Evolutionary conservation across 2,113 vertebrate genomes (phyloP).

Genomic region (Callocephalon fimbriatum): DNA sequence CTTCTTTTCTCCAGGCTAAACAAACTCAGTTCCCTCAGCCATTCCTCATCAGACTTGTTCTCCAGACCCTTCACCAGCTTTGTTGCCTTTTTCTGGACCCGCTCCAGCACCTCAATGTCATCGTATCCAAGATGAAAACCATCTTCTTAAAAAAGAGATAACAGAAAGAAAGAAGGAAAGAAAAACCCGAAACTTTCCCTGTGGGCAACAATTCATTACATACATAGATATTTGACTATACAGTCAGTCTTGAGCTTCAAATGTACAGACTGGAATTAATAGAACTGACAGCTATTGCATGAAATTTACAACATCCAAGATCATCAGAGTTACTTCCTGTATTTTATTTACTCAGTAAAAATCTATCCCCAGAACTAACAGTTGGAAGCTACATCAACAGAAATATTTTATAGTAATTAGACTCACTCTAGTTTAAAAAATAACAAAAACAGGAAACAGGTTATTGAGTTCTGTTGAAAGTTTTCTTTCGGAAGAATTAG

Average conservation of each 20-base stretch:
- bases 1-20: neutral
- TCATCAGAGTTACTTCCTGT: conserved; percentile 34
- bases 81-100: neutral
- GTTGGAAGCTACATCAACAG: neutral
- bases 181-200: neutral
- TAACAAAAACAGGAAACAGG: neutral
- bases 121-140: neutral
- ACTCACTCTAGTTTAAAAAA: neutral
- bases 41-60: neutral
- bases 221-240: neutral
- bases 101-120: neutral
- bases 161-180: neutral
- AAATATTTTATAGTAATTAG: conserved; percentile 6
- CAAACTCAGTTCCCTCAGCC: neutral
- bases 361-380: neutral
- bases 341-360: conserved; percentile 41
- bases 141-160: neutral
- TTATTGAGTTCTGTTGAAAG: neutral
- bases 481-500: neutral
- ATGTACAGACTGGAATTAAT: conserved; percentile 17
- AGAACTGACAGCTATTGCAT: conserved; percentile 5
- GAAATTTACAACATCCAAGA: conserved; percentile 29
- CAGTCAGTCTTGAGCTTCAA: conserved; percentile 34
- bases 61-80: neutral
- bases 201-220: neutral